Percentiles rank a stretch among this genome's conserved stretches.
phyloP scores from a whole-genome alignment of 1,140 invertebrate genomes.

The Drosophila yakuba region DNA sequence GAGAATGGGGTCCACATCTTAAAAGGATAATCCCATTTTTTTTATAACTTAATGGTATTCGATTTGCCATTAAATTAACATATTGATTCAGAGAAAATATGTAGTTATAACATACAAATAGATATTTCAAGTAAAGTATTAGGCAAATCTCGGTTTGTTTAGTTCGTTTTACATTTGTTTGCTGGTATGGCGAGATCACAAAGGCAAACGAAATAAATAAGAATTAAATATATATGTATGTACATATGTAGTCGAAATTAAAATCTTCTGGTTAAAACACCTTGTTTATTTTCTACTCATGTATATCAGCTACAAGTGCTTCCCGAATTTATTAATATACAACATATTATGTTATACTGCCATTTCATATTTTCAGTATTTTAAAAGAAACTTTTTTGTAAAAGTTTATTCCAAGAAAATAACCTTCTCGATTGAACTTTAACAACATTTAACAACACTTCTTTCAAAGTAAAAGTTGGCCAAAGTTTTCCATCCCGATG shows the following conservation, averaged over 20 bases:
- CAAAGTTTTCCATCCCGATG: conserved; percentile 7
- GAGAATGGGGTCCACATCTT: neutral
- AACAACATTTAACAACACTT: neutral
- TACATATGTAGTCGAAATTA: neutral
- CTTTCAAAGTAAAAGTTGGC: conserved; percentile 22
- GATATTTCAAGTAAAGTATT: neutral
- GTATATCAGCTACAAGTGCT: no score
- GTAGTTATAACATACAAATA: neutral
- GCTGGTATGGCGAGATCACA: no score
- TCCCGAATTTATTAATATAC: no score
- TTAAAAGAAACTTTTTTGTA: neutral
- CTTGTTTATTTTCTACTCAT: neutral
- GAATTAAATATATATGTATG: no score
- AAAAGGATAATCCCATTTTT: conserved; percentile 24
- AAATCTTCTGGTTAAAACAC: neutral
- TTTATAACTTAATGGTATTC: conserved; percentile 24
- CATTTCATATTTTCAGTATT: no score
- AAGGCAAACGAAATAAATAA: no score
- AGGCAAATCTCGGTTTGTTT: no score
- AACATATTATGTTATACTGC: no score
- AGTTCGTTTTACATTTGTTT: no score
- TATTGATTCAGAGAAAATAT: no score
- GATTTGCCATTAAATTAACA: conserved; percentile 5
- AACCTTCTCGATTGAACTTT: conserved; percentile 1
- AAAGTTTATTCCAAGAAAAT: neutral